These are phyloP conservation scores for Oceanodroma leucorhoa DNA, from an alignment of 2,797 vertebrate genomes.

Conservation along the genomic window DNA sequence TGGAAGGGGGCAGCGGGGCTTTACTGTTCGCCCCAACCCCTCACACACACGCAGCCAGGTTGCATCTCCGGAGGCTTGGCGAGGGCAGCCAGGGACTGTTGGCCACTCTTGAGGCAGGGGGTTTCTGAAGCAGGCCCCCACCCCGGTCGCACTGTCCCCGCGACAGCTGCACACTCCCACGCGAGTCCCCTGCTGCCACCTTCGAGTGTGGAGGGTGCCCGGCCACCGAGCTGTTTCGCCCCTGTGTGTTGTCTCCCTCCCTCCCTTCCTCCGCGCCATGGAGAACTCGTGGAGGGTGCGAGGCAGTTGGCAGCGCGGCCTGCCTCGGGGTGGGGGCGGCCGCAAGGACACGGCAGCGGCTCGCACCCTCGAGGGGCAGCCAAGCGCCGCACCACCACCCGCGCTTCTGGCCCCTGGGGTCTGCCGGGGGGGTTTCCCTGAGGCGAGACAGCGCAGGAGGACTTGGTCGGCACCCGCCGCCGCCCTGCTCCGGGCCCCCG, in stretches of 20 bases:
- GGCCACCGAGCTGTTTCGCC: accelerated
- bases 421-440: too few species aligned
- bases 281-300: accelerated
- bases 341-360: not conserved
- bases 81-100: accelerated
- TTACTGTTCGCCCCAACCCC: not conserved
- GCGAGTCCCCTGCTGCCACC: not conserved
- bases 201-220: accelerated
- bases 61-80: too few species aligned
- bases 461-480: not conserved
- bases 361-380: not conserved
- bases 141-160: too few species aligned
- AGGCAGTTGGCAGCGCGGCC: not conserved
- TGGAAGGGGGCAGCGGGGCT: accelerated
- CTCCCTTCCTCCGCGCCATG: not conserved
- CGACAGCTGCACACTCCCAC: not conserved
- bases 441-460: too few species aligned
- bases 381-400: not conserved
- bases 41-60: accelerated
- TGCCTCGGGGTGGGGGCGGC: not conserved
- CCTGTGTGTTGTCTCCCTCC: accelerated
- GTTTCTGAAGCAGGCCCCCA: not conserved
- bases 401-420: too few species aligned
- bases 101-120: not conserved
- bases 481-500: too few species aligned